Conservation (phyloP, 2,113 vertebrate genomes). For the Solea senegalensis region DNA sequence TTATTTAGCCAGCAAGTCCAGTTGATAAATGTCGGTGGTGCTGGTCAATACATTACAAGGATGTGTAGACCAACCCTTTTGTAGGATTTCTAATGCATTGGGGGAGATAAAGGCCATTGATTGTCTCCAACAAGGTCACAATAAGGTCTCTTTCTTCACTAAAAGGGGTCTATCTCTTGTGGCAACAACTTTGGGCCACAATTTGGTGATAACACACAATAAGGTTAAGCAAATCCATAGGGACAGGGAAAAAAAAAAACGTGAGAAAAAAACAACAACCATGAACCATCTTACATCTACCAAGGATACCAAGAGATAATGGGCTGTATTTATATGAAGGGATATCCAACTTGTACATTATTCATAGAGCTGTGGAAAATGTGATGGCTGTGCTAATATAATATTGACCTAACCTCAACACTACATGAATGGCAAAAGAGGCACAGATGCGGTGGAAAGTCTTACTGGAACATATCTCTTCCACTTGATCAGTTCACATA, state of each 20-base stretch:
- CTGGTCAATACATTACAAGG: conserved; percentile 80
- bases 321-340: conserved; percentile 73
- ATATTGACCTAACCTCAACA: conserved; percentile 79
- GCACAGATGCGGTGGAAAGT: conserved; percentile 45
- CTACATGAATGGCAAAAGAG: conserved; percentile 73
- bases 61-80: conserved; percentile 76
- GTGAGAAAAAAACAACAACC: neutral
- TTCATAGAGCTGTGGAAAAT: conserved; percentile 77
- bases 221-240: conserved; percentile 71
- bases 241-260: conserved; percentile 36
- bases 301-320: conserved; percentile 71
- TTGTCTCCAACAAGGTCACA: conserved; percentile 81
- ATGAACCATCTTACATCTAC: conserved; percentile 62
- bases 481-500: conserved; percentile 72
- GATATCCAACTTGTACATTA: conserved; percentile 78
- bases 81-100: conserved; percentile 82
- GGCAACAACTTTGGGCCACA: conserved; percentile 68
- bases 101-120: conserved; percentile 84
- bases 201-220: conserved; percentile 64
- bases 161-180: conserved; percentile 66
- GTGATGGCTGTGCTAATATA: conserved; percentile 78
- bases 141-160: conserved; percentile 72
- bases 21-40: conserved; percentile 80
- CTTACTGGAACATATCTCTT: conserved; percentile 74
- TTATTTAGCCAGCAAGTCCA: conserved; percentile 82